A percentile compares a stretch with the other conserved stretches of the same genome.
Conservation (phyloP, 2,113 vertebrate species). For the Lepus timidus region DNA sequence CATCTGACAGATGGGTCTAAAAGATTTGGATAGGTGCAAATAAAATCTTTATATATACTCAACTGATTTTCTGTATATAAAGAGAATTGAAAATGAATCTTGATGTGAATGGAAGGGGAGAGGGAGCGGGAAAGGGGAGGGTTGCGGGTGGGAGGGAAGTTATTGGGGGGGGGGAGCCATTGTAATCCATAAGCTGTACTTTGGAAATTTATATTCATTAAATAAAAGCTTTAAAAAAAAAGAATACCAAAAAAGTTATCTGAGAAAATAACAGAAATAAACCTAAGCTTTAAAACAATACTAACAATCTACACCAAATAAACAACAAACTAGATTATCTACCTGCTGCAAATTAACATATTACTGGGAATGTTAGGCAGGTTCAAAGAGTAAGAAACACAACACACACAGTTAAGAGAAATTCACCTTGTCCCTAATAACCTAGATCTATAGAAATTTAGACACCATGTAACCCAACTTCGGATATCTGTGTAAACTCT, state of each 20-base stretch:
- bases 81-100: too few relatives aligned
- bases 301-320: neutral
- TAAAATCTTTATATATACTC: neutral
- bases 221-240: too few relatives aligned
- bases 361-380: neutral
- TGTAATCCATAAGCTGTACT: too few relatives aligned
- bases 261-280: neutral
- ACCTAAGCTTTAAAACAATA: neutral
- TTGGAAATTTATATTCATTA: too few relatives aligned
- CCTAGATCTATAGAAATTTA: neutral
- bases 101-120: too few relatives aligned
- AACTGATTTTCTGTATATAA: too few relatives aligned
- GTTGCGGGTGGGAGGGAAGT: too few relatives aligned
- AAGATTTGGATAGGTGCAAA: neutral
- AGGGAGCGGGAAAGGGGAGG: too few relatives aligned
- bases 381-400: neutral
- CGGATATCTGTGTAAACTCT: neutral
- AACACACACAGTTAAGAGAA: neutral
- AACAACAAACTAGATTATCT: neutral
- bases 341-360: neutral
- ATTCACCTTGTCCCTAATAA: neutral
- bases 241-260: neutral
- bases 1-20: neutral
- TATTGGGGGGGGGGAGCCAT: too few relatives aligned
- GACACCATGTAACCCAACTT: neutral